Base-by-base conservation (phyloP, 1,140 invertebrate species). In the Platyscapa corneri region DNA sequence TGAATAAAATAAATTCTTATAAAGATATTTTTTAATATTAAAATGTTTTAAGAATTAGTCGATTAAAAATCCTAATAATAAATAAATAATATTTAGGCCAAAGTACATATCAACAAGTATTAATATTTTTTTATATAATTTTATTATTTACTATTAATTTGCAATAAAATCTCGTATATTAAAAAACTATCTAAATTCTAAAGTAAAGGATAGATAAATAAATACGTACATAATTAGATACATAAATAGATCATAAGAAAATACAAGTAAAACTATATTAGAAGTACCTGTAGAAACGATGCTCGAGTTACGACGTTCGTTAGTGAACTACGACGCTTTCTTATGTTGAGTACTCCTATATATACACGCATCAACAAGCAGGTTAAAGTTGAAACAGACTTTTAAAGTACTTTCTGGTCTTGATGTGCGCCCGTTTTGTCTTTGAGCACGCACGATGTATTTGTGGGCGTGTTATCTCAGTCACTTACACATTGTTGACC, bases 321-420 rank as follows among this genome's bases (percentile, higher is more conserved):
- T 86, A 86, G 86, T 90, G 89, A 93, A 93, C 92, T 93, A 91
- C 89, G 88, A 79, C 86, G 87, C 85, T 88, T 88, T 89, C 88
- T 85, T 88, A 37, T 65, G 84, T 87, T 14, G 14, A 88, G 88
- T 88, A 91, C 90, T 89, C 89, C 89, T 92, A 91, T 93, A 92
- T 93, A 93, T 93, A 93, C 90, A 91, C 89, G 90, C n/a, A n/a
- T n/a, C n/a, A n/a, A n/a, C 30, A 39, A 37, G 32, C n/a, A 27
- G 23, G 78, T 37, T n/a, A 3, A 6, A n/a, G 42, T 16, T 23
- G 5, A 42, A 42, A 6, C 8, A 27, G 7, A 42, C 70, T 74
- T 42, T 39, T 42, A 74, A 74, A 42, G 37, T 74, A 74, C 39
- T 74, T 74, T 74, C 23, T 16, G 70, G 27, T 37, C 64, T 70